phyloP scores from a whole-genome alignment of 2,113 vertebrate genomes.

The Cebidichthys violaceus region DNA sequence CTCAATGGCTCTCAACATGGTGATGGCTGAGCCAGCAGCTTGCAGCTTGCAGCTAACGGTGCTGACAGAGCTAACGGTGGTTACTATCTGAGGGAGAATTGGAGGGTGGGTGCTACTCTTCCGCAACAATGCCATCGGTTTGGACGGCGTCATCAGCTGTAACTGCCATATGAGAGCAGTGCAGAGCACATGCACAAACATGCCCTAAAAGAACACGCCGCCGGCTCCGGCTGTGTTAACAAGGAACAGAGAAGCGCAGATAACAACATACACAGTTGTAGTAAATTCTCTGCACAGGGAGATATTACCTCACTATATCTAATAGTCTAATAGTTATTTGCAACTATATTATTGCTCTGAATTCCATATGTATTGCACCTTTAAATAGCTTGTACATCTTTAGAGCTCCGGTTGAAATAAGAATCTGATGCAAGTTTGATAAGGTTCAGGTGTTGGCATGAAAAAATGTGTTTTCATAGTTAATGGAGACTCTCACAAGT shows the following conservation, averaged over 20 bases:
- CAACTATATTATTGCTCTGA: neutral
- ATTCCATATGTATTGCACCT: neutral
- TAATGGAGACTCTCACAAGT: neutral
- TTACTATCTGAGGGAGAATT: too few species aligned
- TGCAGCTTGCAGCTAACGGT: neutral
- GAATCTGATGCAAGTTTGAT: neutral
- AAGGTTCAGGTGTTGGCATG: constrained; percentile 1
- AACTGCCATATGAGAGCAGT: too few species aligned
- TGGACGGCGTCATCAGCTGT: too few species aligned
- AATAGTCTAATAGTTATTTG: neutral
- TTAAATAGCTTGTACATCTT: neutral
- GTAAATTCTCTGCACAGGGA: neutral
- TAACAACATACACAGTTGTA: neutral
- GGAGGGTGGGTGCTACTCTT: too few species aligned
- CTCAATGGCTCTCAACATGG: neutral
- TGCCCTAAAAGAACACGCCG: too few species aligned
- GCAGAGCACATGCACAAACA: too few species aligned
- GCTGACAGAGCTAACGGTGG: too few species aligned
- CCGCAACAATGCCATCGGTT: too few species aligned
- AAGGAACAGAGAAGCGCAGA: neutral
- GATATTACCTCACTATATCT: neutral
- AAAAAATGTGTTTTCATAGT: neutral
- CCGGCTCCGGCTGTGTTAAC: too few species aligned
- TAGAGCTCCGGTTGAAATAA: neutral
- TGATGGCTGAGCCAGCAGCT: neutral